Evolutionary conservation across 2,113 vertebrate species (phyloP).

Genomic region (Leptobrachium ailaonicum): DNA sequence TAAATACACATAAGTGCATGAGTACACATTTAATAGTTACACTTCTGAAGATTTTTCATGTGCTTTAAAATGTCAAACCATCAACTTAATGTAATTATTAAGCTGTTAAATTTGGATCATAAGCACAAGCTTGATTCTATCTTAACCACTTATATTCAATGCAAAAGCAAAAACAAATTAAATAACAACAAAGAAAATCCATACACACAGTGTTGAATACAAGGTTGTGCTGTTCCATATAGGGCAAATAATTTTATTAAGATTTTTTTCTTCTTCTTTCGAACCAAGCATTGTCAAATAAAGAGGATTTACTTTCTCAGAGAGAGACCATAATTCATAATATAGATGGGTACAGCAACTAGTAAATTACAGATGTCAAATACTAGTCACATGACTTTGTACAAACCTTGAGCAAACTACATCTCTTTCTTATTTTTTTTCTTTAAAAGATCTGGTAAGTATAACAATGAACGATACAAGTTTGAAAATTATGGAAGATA

Average conservation of each 20-base stretch:
- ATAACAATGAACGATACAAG: not conserved
- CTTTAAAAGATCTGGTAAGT: not conserved
- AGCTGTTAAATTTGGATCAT: too few relatives aligned
- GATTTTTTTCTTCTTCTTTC: slow-evolving; percentile 20
- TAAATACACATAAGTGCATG: too few relatives aligned
- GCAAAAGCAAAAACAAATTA: too few relatives aligned
- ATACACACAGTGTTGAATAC: not conserved
- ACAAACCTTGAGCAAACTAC: slow-evolving; percentile 17
- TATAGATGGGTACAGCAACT: not conserved
- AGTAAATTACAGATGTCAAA: slow-evolving; percentile 8
- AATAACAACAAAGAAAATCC: too few relatives aligned
- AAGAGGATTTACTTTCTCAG: slow-evolving; percentile 8
- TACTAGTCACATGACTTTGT: slow-evolving; percentile 14
- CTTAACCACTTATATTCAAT: too few relatives aligned
- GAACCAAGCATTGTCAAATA: slow-evolving; percentile 9
- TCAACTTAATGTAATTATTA: too few relatives aligned
- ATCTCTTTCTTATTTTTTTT: not conserved
- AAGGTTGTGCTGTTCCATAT: slow-evolving; percentile 16
- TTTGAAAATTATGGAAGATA: too few relatives aligned
- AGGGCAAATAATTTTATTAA: slow-evolving; percentile 2
- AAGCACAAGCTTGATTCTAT: too few relatives aligned
- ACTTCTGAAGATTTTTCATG: too few relatives aligned
- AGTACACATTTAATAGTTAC: too few relatives aligned
- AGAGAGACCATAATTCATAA: slow-evolving; percentile 6
- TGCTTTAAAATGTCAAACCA: too few relatives aligned